Conservation (phyloP, 2,797 vertebrate genomes). For the Cottoperca gobio region DNA sequence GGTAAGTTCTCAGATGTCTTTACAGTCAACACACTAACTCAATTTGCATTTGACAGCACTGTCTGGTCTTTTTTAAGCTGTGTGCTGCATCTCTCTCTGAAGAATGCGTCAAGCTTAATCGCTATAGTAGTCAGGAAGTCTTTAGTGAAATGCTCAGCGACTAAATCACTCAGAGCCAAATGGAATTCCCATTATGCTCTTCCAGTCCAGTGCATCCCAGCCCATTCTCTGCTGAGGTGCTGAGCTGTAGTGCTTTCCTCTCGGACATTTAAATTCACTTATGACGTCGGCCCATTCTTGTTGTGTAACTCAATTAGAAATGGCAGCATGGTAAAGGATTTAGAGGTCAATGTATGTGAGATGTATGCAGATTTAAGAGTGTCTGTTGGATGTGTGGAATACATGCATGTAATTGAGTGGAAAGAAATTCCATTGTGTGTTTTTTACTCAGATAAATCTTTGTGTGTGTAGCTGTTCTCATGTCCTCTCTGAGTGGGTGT, state of each 20-base stretch:
- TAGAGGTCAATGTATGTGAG: background rate
- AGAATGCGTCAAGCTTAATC: conserved; percentile 37
- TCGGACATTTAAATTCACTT: conserved; percentile 17
- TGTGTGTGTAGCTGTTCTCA: conserved; percentile 7
- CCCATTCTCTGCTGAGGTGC: conserved; percentile 14
- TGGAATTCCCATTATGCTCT: conserved; percentile 62
- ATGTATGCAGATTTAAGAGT: background rate
- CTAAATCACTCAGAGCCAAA: conserved; percentile 57
- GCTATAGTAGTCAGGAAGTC: conserved; percentile 42
- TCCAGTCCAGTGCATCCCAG: conserved; percentile 14
- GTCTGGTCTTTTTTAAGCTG: conserved; percentile 5
- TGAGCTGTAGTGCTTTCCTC: background rate
- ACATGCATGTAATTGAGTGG: background rate
- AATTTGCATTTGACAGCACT: conserved; percentile 9
- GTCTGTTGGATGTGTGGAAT: background rate
- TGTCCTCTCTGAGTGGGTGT: conserved; percentile 39
- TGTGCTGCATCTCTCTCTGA: conserved; percentile 30
- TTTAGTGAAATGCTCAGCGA: conserved; percentile 32
- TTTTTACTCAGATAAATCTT: background rate
- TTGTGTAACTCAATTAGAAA: conserved; percentile 4
- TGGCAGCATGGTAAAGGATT: background rate
- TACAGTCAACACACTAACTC: conserved; percentile 30
- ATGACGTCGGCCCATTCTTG: background rate
- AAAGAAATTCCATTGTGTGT: background rate
- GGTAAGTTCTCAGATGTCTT: background rate